Evolutionary conservation across 2,113 vertebrate species (phyloP).

Genomic region (Smithornis capensis): DNA sequence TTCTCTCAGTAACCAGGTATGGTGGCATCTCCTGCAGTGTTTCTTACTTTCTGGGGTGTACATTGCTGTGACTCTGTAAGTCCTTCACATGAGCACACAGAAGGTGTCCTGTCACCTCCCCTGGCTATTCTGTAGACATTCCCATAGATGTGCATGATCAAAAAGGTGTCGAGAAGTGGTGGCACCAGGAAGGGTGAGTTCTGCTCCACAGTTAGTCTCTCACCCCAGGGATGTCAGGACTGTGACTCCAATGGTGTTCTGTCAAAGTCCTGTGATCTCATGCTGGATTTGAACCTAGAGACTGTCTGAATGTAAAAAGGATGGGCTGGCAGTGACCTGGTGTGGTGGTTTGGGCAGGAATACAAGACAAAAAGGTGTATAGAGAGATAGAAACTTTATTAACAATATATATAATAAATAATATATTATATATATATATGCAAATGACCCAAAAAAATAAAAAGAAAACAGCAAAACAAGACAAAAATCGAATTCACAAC

Average conservation of each 20-base stretch:
- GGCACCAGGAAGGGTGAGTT: not conserved
- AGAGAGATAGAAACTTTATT: no score
- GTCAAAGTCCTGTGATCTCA: fast-evolving
- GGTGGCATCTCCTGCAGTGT: not conserved
- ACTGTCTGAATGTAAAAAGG: not conserved
- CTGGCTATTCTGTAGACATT: not conserved
- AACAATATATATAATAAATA: no score
- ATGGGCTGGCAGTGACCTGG: not conserved
- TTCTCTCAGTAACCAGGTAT: not conserved
- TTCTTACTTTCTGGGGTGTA: not conserved
- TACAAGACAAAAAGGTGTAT: no score
- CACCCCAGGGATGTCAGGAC: not conserved
- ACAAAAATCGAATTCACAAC: no score
- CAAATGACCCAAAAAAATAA: no score
- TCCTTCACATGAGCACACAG: not conserved
- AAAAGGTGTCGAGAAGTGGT: not conserved
- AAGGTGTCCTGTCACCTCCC: not conserved
- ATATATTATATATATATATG: no score
- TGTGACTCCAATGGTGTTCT: fast-evolving
- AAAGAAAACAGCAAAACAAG: no score
- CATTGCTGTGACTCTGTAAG: fast-evolving
- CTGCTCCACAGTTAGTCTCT: not conserved
- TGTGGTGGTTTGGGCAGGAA: no score
- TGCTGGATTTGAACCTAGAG: not conserved
- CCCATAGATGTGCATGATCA: not conserved